Evolutionary conservation across 2,113 vertebrate species (phyloP).

Genomic region (Anthoscopus minutus): DNA sequence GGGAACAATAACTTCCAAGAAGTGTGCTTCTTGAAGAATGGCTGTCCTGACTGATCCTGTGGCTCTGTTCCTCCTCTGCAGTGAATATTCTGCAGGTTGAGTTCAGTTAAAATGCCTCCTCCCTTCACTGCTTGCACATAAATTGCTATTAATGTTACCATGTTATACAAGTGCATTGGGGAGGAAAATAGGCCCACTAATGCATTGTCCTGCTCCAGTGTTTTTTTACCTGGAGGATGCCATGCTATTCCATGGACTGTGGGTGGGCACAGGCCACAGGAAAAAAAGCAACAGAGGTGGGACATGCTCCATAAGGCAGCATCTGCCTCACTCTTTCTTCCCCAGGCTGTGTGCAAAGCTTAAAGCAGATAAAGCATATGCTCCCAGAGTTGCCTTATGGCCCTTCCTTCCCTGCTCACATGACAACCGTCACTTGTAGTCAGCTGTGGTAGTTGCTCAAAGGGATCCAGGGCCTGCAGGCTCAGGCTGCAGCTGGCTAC

Average conservation of each 20-base stretch:
- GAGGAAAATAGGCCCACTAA: slow-evolving; percentile 38
- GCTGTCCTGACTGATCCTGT: background rate
- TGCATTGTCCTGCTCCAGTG: slow-evolving; percentile 28
- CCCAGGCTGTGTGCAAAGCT: slow-evolving; percentile 30
- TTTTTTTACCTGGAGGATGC: slow-evolving; percentile 48
- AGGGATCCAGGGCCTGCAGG: slow-evolving; percentile 55
- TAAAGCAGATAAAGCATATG: slow-evolving; percentile 37
- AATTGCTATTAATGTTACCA: slow-evolving; percentile 49
- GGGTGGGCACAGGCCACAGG: slow-evolving; percentile 5
- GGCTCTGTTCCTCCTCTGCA: background rate
- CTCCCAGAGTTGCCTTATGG: slow-evolving; percentile 53
- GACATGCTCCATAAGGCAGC: slow-evolving; percentile 1
- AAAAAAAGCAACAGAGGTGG: slow-evolving; percentile 10
- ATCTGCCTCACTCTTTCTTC: slow-evolving; percentile 34
- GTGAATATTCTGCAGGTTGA: background rate
- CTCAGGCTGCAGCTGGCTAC: slow-evolving; percentile 45
- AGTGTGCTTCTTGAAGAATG: background rate
- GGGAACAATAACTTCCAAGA: slow-evolving; percentile 17
- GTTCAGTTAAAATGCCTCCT: slow-evolving; percentile 7
- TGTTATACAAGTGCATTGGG: slow-evolving; percentile 36
- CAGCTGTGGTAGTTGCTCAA: slow-evolving; percentile 56
- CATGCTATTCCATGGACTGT: background rate
- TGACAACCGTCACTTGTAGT: slow-evolving; percentile 55
- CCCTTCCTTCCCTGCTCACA: slow-evolving; percentile 41
- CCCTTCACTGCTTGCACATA: slow-evolving; percentile 29